These are phyloP conservation scores for Pachyrhynchus sulphureomaculatus DNA, from an alignment of 1,140 invertebrate genomes.

Conservation along the genomic window DNA sequence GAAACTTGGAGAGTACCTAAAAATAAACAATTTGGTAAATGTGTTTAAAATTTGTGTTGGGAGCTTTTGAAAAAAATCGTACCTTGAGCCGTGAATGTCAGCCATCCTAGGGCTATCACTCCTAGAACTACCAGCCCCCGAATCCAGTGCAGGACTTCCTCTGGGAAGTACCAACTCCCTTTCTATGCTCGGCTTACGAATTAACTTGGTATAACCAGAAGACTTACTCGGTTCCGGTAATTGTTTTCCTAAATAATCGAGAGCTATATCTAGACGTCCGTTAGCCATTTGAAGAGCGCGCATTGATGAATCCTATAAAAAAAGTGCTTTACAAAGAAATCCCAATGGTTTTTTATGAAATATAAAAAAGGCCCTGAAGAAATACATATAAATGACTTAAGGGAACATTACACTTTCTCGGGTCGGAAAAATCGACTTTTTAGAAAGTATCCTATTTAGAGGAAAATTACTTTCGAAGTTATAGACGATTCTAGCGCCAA, in stretches of 20 bases:
- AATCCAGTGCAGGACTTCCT: conserved; percentile 83
- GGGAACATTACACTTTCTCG: too few relatives aligned
- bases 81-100: conserved; percentile 51
- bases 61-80: too few relatives aligned
- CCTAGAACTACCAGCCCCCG: conserved; percentile 81
- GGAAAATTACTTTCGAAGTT: too few relatives aligned
- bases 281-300: conserved; percentile 68
- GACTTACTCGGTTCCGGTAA: conserved; percentile 47
- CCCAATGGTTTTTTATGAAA: too few relatives aligned
- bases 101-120: conserved; percentile 78
- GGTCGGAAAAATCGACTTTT: too few relatives aligned
- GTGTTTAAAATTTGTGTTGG: background rate
- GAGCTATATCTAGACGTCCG: conserved; percentile 67
- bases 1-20: conserved; percentile 64
- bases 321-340: background rate
- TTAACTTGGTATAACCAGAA: conserved; percentile 70
- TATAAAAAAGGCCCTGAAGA: too few relatives aligned
- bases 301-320: conserved; percentile 63
- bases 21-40: background rate
- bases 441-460: too few relatives aligned
- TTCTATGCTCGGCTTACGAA: conserved; percentile 84
- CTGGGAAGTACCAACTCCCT: conserved; percentile 73
- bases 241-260: conserved; percentile 70
- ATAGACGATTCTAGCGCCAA: too few relatives aligned
- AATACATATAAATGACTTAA: too few relatives aligned